phyloP scores from a whole-genome alignment of 2,888 invertebrate genomes.

The Polia nebulosa region DNA sequence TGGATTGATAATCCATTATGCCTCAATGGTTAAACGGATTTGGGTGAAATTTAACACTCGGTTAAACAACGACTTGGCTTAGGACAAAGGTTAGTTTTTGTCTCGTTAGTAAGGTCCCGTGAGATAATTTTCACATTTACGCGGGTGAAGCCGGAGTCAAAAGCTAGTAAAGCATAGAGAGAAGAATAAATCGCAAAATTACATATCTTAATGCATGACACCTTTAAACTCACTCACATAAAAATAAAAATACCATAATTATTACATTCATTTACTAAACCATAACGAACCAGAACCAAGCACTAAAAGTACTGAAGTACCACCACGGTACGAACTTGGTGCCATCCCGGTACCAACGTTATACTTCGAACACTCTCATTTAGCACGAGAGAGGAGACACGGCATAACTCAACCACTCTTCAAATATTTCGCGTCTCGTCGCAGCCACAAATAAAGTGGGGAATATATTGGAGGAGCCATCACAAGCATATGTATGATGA shows the following conservation, averaged over 20 bases:
- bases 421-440: constrained; percentile 63
- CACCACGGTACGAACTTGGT: constrained; percentile 4
- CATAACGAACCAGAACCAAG: constrained; percentile 22
- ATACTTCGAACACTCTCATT: constrained; percentile 48
- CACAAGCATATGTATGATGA: constrained; percentile 29
- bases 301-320: constrained; percentile 36
- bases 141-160: no score
- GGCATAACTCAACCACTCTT: constrained; percentile 60
- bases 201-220: not conserved
- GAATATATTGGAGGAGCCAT: constrained; percentile 63
- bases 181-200: not conserved
- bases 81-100: no score
- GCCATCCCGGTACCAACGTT: constrained; percentile 15
- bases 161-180: not conserved
- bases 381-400: constrained; percentile 48
- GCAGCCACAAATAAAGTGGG: constrained; percentile 51
- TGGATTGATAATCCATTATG: no score
- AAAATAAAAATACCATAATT: not conserved
- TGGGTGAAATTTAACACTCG: no score
- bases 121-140: no score
- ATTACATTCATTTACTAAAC: constrained; percentile 8
- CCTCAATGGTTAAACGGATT: no score
- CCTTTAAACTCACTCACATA: not conserved
- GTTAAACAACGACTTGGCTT: no score
- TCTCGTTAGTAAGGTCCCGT: no score